These are phyloP conservation scores for Heptranchias perlo DNA, from an alignment of 2,113 vertebrate species.

Conservation along the genomic window DNA sequence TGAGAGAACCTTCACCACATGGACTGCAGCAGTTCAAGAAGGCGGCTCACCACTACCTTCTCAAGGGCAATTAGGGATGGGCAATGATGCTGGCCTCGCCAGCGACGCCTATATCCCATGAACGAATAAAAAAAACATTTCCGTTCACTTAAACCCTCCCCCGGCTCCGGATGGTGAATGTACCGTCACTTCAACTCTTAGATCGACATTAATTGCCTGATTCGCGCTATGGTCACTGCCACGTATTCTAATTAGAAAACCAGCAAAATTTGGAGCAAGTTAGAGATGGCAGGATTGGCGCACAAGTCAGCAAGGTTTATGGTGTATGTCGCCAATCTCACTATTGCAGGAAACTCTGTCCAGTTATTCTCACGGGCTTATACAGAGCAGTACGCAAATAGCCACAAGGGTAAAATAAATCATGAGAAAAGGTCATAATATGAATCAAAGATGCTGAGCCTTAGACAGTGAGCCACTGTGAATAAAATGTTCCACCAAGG, in stretches of 20 bases:
- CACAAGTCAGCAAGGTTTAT: neutral
- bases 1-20: no score
- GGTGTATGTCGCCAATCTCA: neutral
- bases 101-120: neutral
- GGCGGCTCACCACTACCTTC: no score
- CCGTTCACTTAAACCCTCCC: neutral
- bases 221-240: neutral
- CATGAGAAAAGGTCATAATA: neutral
- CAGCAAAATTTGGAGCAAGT: neutral
- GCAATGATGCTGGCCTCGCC: neutral
- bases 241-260: neutral
- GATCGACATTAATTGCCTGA: neutral
- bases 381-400: neutral
- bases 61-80: neutral
- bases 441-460: neutral
- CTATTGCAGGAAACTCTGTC: neutral
- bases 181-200: neutral
- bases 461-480: neutral
- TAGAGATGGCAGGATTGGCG: neutral
- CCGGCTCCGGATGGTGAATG: neutral
- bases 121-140: neutral
- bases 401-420: neutral
- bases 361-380: neutral
- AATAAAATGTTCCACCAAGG: neutral
- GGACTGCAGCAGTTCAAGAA: no score